phyloP scores from a whole-genome alignment of 2,113 vertebrate genomes.

The Excalfactoria chinensis region DNA sequence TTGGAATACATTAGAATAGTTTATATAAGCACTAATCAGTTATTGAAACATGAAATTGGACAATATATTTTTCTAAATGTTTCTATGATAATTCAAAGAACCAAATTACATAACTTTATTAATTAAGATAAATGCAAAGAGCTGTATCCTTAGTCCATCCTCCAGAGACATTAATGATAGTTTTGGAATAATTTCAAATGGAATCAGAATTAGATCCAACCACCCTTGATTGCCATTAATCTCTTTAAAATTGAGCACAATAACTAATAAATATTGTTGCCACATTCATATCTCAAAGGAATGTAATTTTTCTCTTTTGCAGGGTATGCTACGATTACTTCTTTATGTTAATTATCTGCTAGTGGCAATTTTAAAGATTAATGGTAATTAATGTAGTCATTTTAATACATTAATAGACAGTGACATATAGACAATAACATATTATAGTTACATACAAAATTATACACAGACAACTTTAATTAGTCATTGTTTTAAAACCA shows the following conservation, averaged over 20 bases:
- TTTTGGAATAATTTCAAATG: not conserved
- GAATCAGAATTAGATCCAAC: not conserved
- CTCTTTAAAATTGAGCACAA: not conserved
- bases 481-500: constrained; percentile 78
- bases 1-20: constrained; percentile 21
- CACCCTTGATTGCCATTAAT: not conserved
- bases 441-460: constrained; percentile 83
- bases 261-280: not conserved
- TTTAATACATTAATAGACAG: constrained; percentile 57
- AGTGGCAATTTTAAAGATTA: constrained; percentile 41
- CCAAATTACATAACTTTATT: not conserved
- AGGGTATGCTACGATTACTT: not conserved
- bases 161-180: not conserved
- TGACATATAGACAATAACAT: constrained; percentile 80
- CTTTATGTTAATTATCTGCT: constrained; percentile 12
- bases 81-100: constrained; percentile 37
- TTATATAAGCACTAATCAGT: not conserved
- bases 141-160: not conserved
- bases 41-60: not conserved
- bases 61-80: not conserved
- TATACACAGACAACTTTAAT: constrained; percentile 79
- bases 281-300: constrained; percentile 23
- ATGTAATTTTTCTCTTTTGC: not conserved
- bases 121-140: not conserved
- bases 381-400: constrained; percentile 23